phyloP scores from a whole-genome alignment of 2,113 vertebrate genomes.

The Ailurus styani region DNA sequence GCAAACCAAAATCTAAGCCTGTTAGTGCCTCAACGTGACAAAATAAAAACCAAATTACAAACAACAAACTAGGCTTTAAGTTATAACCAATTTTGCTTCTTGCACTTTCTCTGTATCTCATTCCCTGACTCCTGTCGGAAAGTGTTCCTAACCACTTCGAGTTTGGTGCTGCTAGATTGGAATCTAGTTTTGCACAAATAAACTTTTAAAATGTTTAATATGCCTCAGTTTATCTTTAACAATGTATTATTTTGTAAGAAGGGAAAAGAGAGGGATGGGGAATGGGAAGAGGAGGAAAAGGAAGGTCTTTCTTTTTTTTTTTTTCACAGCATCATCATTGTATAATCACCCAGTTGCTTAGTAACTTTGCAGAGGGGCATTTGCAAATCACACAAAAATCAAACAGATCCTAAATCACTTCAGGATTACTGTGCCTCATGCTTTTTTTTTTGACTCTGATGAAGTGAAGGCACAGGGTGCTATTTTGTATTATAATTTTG shows the following conservation, averaged over 20 bases:
- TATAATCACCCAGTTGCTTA: background rate
- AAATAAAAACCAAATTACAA: background rate
- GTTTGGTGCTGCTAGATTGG: background rate
- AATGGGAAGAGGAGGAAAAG: background rate
- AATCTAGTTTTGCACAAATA: background rate
- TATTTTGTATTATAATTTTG: background rate
- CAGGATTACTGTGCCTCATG: background rate
- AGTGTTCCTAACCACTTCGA: background rate
- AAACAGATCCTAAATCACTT: background rate
- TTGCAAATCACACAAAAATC: background rate
- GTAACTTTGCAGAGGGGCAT: background rate
- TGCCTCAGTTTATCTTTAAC: background rate
- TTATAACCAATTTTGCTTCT: background rate
- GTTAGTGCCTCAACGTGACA: background rate
- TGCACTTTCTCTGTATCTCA: background rate
- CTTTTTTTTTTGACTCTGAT: background rate
- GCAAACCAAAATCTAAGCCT: background rate
- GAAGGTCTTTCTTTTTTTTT: background rate
- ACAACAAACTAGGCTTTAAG: background rate
- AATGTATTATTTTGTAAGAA: background rate
- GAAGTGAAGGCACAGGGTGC: background rate
- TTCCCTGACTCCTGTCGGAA: background rate
- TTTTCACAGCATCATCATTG: background rate
- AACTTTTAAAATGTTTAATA: background rate
- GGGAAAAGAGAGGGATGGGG: background rate